Base-by-base conservation (phyloP, 2,888 invertebrate species). In the Digitonthophagus gazella region DNA sequence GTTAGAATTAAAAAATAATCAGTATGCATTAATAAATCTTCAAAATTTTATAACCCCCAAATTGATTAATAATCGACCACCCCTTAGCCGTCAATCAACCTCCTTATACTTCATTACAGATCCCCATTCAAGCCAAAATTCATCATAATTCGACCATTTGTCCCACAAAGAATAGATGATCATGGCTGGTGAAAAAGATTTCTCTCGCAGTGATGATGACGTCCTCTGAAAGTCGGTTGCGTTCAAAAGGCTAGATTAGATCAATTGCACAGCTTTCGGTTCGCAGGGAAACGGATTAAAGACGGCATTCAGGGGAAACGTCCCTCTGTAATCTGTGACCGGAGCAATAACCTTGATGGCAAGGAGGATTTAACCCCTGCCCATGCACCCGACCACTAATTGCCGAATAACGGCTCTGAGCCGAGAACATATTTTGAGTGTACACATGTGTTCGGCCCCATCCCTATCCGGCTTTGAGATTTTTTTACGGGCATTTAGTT, bases 181-280 rank as follows among this genome's bases (percentile, higher is more conserved):
- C 28, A 44, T 44, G 28, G 28, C 3, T 6, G 28, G 28, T 44
- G 28, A 44, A 44, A 44, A 44, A 6, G 28, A 44, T 11, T 44
- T 11, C 6, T 8, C 8, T 11, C 28, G 28, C 28, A 11, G 11
- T 11, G 28, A 44, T 11, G 28, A 44, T 44, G 28, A 44, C 28
- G 28, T 44, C 28, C 28, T 57, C 57, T 11, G 14, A 16, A 57
- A 57, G 57, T 57, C 57, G 57, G 57, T 57, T 57, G 15, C 57
- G 15, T 57, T 57, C 15, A 57, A 57, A 57, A 15, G 57, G 6
- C 57, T 14, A 16, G 57, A 57, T 57, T 57, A 57, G 57, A 57
- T 57, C 57, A 57, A 57, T 57, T 57, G 57, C 57, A 57, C 57
- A 57, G 57, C 15, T 16, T 16, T 57, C 57, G 57, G 15, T 57